Percentiles rank a stretch among this genome's conserved stretches.
phyloP scores from a whole-genome alignment of 2,888 invertebrate genomes.

The Thumatha senex region DNA sequence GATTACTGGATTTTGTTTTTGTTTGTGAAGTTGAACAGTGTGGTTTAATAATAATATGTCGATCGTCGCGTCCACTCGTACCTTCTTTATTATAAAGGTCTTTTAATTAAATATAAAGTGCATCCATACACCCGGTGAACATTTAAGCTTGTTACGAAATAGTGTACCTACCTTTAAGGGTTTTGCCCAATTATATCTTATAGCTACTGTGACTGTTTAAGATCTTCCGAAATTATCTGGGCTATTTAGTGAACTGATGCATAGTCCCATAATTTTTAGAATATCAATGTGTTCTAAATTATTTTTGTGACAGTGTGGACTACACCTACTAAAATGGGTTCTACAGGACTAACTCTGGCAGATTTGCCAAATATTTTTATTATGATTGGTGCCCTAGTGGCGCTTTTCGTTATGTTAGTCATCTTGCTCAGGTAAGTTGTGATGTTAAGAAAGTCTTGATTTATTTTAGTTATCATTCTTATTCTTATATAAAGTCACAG shows the following conservation, averaged over 20 bases:
- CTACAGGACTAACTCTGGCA: slow-evolving; percentile 85
- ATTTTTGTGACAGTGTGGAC: slow-evolving; percentile 48
- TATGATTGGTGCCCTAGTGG: slow-evolving; percentile 88
- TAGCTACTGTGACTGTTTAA: slow-evolving; percentile 48
- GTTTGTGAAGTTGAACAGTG: slow-evolving; percentile 54
- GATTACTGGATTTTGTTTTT: slow-evolving; percentile 77
- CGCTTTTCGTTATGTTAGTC: slow-evolving; percentile 89
- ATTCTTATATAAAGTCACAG: slow-evolving; percentile 16
- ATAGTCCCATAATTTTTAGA: slow-evolving; percentile 42
- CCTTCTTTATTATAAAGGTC: slow-evolving; percentile 44
- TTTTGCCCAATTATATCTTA: slow-evolving; percentile 54
- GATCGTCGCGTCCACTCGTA: slow-evolving; percentile 31
- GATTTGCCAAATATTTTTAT: slow-evolving; percentile 90
- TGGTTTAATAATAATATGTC: slow-evolving; percentile 50
- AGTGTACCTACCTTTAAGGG: slow-evolving; percentile 43
- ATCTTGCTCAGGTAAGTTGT: slow-evolving; percentile 87
- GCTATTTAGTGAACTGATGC: slow-evolving; percentile 59
- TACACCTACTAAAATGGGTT: slow-evolving; percentile 59
- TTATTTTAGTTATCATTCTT: slow-evolving; percentile 17
- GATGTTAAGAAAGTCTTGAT: slow-evolving; percentile 8
- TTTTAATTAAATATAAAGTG: slow-evolving; percentile 48
- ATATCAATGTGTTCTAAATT: slow-evolving; percentile 45
- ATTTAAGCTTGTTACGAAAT: slow-evolving; percentile 42
- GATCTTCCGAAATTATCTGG: slow-evolving; percentile 39
- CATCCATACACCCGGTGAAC: slow-evolving; percentile 39